Evolutionary conservation across 1,140 invertebrate genomes (phyloP).

Genomic region (Plectus sambesii): DNA sequence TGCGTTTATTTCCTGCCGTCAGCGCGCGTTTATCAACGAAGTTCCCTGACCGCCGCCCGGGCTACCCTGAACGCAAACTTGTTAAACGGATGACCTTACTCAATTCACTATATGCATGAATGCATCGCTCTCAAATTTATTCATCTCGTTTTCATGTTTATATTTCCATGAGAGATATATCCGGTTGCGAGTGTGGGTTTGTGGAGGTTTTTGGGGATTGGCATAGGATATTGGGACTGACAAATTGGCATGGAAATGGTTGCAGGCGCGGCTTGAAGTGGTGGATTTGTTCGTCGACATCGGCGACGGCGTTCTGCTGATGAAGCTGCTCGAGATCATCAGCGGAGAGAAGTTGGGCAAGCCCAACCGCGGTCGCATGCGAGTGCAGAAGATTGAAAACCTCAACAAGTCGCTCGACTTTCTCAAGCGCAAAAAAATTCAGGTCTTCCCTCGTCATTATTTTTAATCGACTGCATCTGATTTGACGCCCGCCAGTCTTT

Average conservation of each 20-base stretch:
- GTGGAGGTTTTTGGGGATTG: too few relatives aligned
- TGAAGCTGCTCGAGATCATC: conserved; percentile 96
- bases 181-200: conserved; percentile 7
- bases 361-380: conserved; percentile 88
- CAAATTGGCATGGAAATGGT: background rate
- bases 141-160: too few relatives aligned
- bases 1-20: conserved; percentile 46
- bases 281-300: conserved; percentile 92
- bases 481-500: too few relatives aligned
- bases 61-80: too few relatives aligned
- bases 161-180: too few relatives aligned
- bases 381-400: conserved; percentile 98
- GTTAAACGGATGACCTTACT: too few relatives aligned
- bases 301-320: conserved; percentile 81
- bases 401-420: conserved; percentile 96
- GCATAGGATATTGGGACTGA: too few relatives aligned
- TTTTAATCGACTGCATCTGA: too few relatives aligned
- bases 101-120: too few relatives aligned
- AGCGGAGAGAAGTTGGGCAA: conserved; percentile 91
- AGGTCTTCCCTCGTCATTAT: too few relatives aligned
- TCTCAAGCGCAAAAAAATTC: conserved; percentile 59
- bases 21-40: conserved; percentile 57
- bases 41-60: too few relatives aligned
- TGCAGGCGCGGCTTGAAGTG: conserved; percentile 72
- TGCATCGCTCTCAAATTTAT: too few relatives aligned